A percentile compares a stretch with the other conserved stretches of the same genome.
phyloP scores from a whole-genome alignment of 2,888 invertebrate genomes.

The Venusia cambrica region DNA sequence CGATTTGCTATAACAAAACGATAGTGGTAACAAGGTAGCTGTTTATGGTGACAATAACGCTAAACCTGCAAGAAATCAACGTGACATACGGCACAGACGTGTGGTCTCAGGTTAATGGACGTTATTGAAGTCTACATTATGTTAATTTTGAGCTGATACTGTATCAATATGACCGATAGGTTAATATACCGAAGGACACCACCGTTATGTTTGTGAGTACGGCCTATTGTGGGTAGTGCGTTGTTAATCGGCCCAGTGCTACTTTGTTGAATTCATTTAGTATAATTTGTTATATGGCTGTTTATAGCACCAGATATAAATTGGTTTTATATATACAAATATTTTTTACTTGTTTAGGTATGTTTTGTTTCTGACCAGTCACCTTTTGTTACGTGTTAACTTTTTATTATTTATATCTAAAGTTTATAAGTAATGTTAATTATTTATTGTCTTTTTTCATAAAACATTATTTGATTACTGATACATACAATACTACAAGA shows the following conservation, averaged over 20 bases:
- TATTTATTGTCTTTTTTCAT: too few relatives aligned
- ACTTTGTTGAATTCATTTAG: conserved; percentile 33
- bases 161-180: conserved; percentile 56
- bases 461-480: too few relatives aligned
- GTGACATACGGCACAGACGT: conserved; percentile 66
- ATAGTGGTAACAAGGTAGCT: conserved; percentile 26
- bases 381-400: conserved; percentile 51
- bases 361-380: conserved; percentile 58
- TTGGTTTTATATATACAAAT: conserved; percentile 53
- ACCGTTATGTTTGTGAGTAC: conserved; percentile 53
- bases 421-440: not conserved
- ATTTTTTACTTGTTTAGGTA: conserved; percentile 31
- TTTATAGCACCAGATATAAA: conserved; percentile 60
- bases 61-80: conserved; percentile 66
- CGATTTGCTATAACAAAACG: conserved; percentile 28
- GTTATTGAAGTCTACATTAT: conserved; percentile 66
- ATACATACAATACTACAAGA: too few relatives aligned
- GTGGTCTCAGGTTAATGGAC: conserved; percentile 79
- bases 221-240: conserved; percentile 36
- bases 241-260: conserved; percentile 67
- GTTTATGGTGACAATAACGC: conserved; percentile 41
- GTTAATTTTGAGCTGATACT: conserved; percentile 71
- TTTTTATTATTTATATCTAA: conserved; percentile 1
- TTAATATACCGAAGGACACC: conserved; percentile 71
- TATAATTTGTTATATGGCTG: conserved; percentile 32